Conservation (phyloP, 2,797 vertebrate genomes). For the Argentina silus region DNA sequence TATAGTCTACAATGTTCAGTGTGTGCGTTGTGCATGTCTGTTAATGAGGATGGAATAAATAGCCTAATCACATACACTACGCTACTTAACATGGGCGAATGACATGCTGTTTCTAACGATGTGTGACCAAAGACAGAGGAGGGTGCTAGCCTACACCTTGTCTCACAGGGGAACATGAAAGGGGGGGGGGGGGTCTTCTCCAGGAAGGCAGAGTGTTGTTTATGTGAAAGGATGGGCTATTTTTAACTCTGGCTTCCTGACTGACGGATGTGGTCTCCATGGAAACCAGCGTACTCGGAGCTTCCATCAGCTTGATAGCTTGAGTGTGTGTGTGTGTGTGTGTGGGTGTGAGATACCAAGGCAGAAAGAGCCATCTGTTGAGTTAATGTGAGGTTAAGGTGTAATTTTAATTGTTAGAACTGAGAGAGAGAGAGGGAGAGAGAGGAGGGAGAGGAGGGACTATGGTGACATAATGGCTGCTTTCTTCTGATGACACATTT, state of each 20-base stretch:
- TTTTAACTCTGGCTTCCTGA: conserved; percentile 77
- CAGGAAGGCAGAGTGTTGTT: conserved; percentile 19
- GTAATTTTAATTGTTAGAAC: conserved; percentile 45
- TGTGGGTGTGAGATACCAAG: background rate
- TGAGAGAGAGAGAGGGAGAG: background rate
- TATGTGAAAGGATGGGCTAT: conserved; percentile 60
- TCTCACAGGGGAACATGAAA: conserved; percentile 30
- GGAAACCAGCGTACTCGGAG: conserved; percentile 64
- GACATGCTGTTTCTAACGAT: background rate
- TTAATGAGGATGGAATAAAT: background rate
- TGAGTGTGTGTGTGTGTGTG: conserved; percentile 11
- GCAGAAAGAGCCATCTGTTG: conserved; percentile 38
- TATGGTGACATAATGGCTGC: background rate
- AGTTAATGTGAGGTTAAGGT: conserved; percentile 26
- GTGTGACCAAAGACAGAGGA: background rate
- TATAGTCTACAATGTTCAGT: background rate
- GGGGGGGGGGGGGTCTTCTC: conserved; percentile 13
- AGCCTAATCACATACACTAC: background rate
- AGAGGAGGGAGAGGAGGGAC: background rate
- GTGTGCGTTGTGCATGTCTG: background rate
- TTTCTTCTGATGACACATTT: conserved; percentile 27
- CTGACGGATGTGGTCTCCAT: conserved; percentile 74
- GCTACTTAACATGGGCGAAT: background rate
- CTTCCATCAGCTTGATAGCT: conserved; percentile 21
- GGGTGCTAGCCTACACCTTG: background rate